These are phyloP conservation scores for Gouania willdenowi DNA, from an alignment of 2,797 vertebrate species.

Conservation along the genomic window DNA sequence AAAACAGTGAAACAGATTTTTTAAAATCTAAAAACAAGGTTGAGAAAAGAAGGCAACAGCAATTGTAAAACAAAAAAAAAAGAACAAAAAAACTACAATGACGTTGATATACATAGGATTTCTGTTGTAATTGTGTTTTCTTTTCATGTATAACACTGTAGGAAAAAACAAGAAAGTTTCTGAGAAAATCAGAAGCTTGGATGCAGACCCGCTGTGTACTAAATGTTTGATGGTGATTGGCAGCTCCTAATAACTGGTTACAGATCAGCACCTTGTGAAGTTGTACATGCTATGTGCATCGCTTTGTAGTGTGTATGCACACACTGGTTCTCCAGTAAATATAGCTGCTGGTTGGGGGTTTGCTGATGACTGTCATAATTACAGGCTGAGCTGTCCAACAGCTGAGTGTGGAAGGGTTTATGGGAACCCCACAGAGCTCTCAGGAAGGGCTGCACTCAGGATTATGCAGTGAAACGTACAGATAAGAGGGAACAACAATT, in stretches of 20 bases:
- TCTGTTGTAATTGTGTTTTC: too few species aligned
- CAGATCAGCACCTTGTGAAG: slow-evolving; percentile 3
- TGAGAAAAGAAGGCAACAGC: too few species aligned
- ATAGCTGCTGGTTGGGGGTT: slow-evolving; percentile 68
- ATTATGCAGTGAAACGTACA: slow-evolving; percentile 5
- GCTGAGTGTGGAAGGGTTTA: slow-evolving; percentile 57
- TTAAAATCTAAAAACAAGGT: too few species aligned
- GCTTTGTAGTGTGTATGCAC: slow-evolving; percentile 10
- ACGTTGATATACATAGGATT: too few species aligned
- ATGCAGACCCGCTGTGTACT: not conserved
- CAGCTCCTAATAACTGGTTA: slow-evolving; percentile 12
- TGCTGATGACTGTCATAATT: slow-evolving; percentile 78
- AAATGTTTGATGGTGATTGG: slow-evolving; percentile 28
- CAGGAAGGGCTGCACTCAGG: slow-evolving; percentile 2
- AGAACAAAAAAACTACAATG: too few species aligned
- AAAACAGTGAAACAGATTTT: too few species aligned
- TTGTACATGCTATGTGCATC: not conserved
- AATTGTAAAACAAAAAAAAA: too few species aligned
- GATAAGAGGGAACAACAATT: not conserved
- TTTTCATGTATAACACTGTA: too few species aligned
- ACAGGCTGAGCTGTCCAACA: slow-evolving; percentile 67
- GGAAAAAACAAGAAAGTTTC: too few species aligned
- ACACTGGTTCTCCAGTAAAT: slow-evolving; percentile 57
- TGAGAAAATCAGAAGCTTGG: too few species aligned
- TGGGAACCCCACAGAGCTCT: slow-evolving; percentile 22